phyloP scores from a whole-genome alignment of 2,797 vertebrate species.

The Dendrocincla tyrannina region DNA sequence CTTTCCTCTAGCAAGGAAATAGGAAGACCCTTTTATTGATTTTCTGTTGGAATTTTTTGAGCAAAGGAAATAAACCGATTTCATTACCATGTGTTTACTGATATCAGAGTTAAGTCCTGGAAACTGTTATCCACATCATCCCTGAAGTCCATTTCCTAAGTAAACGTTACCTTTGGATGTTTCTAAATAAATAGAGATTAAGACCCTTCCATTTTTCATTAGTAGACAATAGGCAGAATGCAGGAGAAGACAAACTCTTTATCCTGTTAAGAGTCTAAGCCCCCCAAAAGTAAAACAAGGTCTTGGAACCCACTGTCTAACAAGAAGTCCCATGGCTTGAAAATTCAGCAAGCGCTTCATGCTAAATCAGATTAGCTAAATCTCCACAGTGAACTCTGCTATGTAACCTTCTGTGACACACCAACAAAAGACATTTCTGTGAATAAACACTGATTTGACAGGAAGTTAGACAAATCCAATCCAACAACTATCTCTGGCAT shows the following conservation, averaged over 20 bases:
- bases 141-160: neutral
- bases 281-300: neutral
- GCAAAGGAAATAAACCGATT: neutral
- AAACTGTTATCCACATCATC: neutral
- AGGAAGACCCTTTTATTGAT: neutral
- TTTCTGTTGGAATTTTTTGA: neutral
- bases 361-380: constrained; percentile 17
- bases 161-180: neutral
- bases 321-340: neutral
- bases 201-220: neutral
- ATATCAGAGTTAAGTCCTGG: neutral
- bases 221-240: neutral
- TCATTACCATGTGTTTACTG: neutral
- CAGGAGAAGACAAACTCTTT: neutral
- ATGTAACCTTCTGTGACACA: neutral
- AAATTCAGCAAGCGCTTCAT: neutral
- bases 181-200: neutral
- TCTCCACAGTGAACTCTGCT: neutral
- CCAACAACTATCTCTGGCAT: neutral
- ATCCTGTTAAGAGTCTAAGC: neutral
- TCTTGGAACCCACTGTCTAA: neutral
- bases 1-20: neutral
- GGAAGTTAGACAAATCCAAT: neutral
- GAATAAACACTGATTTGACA: constrained; percentile 11
- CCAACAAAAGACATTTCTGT: constrained; percentile 12